Conservation (phyloP, 2,888 invertebrate species). For the Girardia tigrina region DNA sequence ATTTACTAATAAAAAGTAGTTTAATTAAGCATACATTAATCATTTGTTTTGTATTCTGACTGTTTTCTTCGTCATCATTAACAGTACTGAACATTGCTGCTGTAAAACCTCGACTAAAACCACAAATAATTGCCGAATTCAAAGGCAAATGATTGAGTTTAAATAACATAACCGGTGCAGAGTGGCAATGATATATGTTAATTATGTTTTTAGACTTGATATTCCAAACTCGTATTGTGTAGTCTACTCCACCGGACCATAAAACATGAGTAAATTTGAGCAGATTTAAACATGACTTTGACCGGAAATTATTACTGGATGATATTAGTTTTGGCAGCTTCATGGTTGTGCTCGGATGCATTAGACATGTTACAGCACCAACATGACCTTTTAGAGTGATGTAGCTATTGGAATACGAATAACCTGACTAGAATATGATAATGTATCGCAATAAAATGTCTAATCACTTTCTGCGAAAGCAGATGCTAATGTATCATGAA, state of each 20-base stretch:
- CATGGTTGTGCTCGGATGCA: background rate
- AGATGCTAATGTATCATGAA: background rate
- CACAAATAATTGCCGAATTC: background rate
- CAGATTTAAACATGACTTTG: background rate
- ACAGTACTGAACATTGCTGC: background rate
- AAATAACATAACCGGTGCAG: background rate
- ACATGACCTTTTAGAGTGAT: background rate
- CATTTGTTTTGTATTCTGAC: background rate
- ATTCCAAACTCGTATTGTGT: slow-evolving; percentile 12
- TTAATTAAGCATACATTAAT: background rate
- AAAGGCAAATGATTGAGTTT: slow-evolving; percentile 16
- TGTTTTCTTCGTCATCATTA: slow-evolving; percentile 5
- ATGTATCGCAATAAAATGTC: background rate
- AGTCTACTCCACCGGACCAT: slow-evolving; percentile 3
- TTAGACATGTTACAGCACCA: background rate
- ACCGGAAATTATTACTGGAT: background rate
- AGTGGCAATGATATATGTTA: background rate
- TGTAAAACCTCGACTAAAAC: background rate
- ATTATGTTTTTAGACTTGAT: background rate
- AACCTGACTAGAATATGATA: background rate
- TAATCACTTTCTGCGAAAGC: background rate
- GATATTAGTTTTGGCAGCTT: background rate
- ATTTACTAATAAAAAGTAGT: background rate
- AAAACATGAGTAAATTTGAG: background rate
- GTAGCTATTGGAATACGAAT: background rate